Evolutionary conservation across 2,888 invertebrate genomes (phyloP).

Genomic region (Drosophila leonis): DNA sequence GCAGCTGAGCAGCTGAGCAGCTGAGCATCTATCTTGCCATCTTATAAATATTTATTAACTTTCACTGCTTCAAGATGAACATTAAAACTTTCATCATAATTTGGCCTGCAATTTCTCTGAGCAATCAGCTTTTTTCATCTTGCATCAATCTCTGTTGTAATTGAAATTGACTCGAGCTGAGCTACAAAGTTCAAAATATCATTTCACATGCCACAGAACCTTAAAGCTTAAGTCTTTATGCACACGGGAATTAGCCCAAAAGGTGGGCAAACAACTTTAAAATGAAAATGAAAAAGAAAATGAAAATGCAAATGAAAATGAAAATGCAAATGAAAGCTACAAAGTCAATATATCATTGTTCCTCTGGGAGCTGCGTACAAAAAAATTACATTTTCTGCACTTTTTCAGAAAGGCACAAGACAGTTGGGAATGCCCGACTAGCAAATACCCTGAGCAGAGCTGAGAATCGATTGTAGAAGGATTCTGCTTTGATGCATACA

Average conservation of each 20-base stretch:
- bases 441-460: neutral
- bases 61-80: neutral
- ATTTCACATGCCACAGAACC: neutral
- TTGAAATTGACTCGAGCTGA: neutral
- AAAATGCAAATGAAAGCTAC: neutral
- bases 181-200: neutral
- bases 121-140: neutral
- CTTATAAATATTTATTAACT: too few species aligned
- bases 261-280: conserved; percentile 3
- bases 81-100: neutral
- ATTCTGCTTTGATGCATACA: too few species aligned
- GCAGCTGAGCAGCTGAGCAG: neutral
- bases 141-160: neutral
- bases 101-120: neutral
- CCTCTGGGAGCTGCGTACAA: neutral
- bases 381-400: neutral
- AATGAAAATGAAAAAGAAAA: neutral
- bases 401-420: neutral
- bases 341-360: conserved; percentile 11
- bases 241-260: neutral
- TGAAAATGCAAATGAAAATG: conserved; percentile 3
- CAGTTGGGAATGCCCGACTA: neutral
- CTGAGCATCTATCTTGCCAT: too few species aligned
- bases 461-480: too few species aligned
- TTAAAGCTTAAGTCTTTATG: neutral